Percentiles rank a stretch among this genome's conserved stretches.
Conservation (phyloP, 2,113 vertebrate genomes). For the Nematolebias whitei region DNA sequence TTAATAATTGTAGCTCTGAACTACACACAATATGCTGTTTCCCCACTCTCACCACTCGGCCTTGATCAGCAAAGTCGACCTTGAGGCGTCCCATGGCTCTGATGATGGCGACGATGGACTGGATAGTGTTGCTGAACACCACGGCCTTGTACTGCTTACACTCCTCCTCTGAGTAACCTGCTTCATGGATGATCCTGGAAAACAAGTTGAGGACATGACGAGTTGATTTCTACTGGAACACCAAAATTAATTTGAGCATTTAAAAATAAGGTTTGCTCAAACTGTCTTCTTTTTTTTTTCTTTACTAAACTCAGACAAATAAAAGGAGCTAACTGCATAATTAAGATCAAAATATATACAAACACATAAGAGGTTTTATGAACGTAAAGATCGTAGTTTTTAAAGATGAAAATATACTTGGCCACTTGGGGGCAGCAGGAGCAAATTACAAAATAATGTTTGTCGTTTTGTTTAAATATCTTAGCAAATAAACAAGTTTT, state of each 20-base stretch:
- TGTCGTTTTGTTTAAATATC: too few relatives aligned
- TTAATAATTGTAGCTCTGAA: background rate
- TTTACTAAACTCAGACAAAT: too few relatives aligned
- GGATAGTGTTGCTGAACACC: conserved; percentile 99
- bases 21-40: background rate
- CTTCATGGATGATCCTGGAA: conserved; percentile 95
- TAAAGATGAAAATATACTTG: background rate
- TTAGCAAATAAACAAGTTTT: background rate
- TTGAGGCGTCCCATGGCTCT: conserved; percentile 97
- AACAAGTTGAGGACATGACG: conserved; percentile 19
- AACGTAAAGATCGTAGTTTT: too few relatives aligned
- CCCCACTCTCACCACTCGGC: conserved; percentile 87
- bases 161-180: conserved; percentile 98
- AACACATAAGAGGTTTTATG: too few relatives aligned
- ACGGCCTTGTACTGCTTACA: conserved; percentile 99
- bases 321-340: too few relatives aligned
- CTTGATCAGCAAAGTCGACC: conserved; percentile 92
- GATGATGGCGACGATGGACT: conserved; percentile 98
- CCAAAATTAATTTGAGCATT: too few relatives aligned
- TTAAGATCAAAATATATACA: too few relatives aligned
- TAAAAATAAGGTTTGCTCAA: too few relatives aligned
- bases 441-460: background rate
- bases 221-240: too few relatives aligned
- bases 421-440: conserved; percentile 6
- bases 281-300: too few relatives aligned